phyloP scores from a whole-genome alignment of 2,113 vertebrate species.

The Aspidoscelis tigris region DNA sequence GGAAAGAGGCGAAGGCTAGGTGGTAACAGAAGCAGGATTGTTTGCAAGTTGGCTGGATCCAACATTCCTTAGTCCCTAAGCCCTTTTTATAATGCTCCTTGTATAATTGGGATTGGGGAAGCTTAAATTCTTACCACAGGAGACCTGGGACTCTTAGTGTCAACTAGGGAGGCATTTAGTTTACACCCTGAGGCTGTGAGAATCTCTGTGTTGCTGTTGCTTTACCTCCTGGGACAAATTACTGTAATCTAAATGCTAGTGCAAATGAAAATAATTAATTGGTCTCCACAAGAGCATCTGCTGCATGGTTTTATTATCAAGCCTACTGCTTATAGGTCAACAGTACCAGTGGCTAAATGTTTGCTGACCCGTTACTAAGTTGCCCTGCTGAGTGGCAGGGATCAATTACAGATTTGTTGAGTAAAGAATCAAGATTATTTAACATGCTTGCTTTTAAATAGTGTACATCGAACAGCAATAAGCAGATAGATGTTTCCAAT shows the following conservation, averaged over 20 bases:
- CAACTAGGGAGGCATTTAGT: not conserved
- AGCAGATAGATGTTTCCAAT: no score
- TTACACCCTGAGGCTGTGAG: fast-evolving
- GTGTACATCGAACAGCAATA: no score
- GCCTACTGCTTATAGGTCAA: not conserved
- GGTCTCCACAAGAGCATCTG: not conserved
- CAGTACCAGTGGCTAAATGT: not conserved
- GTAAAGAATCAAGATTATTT: not conserved
- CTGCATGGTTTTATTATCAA: not conserved
- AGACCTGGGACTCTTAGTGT: not conserved
- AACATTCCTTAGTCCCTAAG: constrained; percentile 22
- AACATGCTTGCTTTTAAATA: no score
- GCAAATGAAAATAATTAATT: not conserved
- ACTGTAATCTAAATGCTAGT: fast-evolving
- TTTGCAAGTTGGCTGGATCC: constrained; percentile 31
- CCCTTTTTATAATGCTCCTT: constrained; percentile 14
- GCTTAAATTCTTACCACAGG: constrained; percentile 42
- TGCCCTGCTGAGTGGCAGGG: not conserved
- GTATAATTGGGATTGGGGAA: constrained; percentile 59
- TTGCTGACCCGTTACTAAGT: not conserved
- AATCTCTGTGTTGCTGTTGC: constrained; percentile 4
- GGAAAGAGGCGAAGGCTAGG: not conserved
- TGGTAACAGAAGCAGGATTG: constrained; percentile 46
- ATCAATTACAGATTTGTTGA: no score
- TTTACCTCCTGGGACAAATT: fast-evolving